Evolutionary conservation across 2,797 vertebrate genomes (phyloP).

Genomic region (Bovichtus diacanthus): DNA sequence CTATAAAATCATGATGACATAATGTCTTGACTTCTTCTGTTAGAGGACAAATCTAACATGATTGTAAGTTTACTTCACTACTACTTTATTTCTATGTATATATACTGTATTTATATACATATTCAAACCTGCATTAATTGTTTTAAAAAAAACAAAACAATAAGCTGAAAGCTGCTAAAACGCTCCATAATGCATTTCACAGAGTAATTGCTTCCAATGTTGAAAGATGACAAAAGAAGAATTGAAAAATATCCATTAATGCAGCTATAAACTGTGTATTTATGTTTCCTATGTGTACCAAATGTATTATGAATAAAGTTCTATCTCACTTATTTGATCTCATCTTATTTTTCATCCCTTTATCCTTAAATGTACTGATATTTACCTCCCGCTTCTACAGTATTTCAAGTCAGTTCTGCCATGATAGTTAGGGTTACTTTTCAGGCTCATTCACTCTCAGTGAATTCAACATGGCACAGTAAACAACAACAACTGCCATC

Average conservation of each 20-base stretch:
- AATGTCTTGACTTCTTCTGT: neutral
- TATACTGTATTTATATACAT: neutral
- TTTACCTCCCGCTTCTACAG: neutral
- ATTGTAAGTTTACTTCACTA: neutral
- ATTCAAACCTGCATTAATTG: neutral
- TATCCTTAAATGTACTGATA: neutral
- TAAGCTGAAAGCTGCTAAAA: neutral
- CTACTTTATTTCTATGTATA: no score
- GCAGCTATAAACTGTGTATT: neutral
- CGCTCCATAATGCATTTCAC: neutral
- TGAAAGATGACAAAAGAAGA: neutral
- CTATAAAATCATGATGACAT: neutral
- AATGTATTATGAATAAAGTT: neutral
- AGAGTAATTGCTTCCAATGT: neutral
- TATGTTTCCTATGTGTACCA: no score
- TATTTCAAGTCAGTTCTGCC: neutral
- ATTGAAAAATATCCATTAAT: neutral
- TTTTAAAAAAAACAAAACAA: neutral
- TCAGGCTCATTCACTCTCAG: constrained; percentile 30
- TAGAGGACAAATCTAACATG: neutral
- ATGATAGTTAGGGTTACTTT: constrained; percentile 8
- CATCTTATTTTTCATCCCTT: neutral
- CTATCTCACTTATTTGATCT: neutral
- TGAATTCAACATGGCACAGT: constrained; percentile 10
- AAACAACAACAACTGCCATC: constrained; percentile 42